Evolutionary conservation across 2,797 vertebrate genomes (phyloP).

Genomic region (Salmo trutta): DNA sequence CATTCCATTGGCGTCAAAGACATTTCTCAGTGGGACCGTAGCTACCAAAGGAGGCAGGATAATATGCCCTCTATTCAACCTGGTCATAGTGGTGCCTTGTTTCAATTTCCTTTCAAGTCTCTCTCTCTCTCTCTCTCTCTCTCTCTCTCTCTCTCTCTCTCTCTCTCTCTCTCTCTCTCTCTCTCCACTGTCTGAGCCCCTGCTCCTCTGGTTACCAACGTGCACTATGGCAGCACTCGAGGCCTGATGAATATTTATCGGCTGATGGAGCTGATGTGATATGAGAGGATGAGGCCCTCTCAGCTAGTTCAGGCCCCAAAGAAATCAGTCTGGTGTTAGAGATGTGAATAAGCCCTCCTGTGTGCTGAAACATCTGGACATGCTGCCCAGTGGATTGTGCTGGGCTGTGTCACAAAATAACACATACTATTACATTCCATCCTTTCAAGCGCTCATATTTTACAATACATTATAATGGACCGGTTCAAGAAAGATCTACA

Average conservation of each 20-base stretch:
- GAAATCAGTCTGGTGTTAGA: conserved; percentile 7
- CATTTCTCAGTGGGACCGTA: conserved; percentile 23
- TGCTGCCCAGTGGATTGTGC: neutral
- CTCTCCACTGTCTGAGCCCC: conserved; percentile 17
- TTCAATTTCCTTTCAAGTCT: neutral
- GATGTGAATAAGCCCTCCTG: neutral
- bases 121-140: neutral
- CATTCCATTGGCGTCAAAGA: conserved; percentile 29
- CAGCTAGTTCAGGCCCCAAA: conserved; percentile 21
- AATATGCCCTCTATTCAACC: conserved; percentile 18
- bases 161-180: neutral
- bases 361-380: conserved; percentile 27
- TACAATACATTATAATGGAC: neutral
- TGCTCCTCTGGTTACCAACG: conserved; percentile 21
- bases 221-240: conserved; percentile 22
- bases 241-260: conserved; percentile 45
- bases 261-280: conserved; percentile 28
- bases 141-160: neutral
- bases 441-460: neutral
- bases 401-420: neutral
- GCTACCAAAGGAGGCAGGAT: conserved; percentile 5
- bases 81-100: neutral
- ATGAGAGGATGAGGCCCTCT: conserved; percentile 19
- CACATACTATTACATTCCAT: neutral
- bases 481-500: neutral